Conservation (phyloP, 2,797 vertebrate species). For the Toxotes lorentzi region DNA sequence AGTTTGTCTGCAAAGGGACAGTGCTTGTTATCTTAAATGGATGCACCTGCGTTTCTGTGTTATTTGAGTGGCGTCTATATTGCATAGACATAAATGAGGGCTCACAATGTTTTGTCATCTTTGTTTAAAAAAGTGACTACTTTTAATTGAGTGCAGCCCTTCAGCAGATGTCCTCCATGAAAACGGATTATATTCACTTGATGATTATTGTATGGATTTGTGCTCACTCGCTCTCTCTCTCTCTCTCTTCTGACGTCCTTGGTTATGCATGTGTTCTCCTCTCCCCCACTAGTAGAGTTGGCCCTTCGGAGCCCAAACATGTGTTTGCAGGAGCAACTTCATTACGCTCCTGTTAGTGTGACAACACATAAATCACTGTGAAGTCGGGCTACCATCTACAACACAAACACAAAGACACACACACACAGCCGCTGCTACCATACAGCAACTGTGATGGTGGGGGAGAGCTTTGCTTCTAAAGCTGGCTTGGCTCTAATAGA, state of each 20-base stretch:
- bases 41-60: background rate
- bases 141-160: background rate
- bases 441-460: conserved; percentile 28
- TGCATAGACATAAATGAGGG: background rate
- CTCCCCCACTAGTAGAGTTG: conserved; percentile 27
- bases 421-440: conserved; percentile 1
- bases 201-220: conserved; percentile 33
- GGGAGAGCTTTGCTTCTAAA: conserved; percentile 73
- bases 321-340: conserved; percentile 75
- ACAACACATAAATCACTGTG: conserved; percentile 82
- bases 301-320: conserved; percentile 68
- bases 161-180: conserved; percentile 2
- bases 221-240: background rate
- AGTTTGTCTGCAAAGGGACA: background rate
- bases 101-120: background rate
- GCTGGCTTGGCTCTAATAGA: conserved; percentile 62
- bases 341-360: conserved; percentile 73
- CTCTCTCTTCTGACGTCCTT: background rate
- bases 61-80: background rate
- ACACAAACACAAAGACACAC: conserved; percentile 42
- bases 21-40: conserved; percentile 1
- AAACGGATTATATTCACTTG: background rate
- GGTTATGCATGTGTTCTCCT: conserved; percentile 59
- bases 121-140: background rate
- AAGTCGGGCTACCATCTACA: conserved; percentile 27